Conservation (phyloP, 2,797 vertebrate genomes). For the Epinephelus malabaricus region DNA sequence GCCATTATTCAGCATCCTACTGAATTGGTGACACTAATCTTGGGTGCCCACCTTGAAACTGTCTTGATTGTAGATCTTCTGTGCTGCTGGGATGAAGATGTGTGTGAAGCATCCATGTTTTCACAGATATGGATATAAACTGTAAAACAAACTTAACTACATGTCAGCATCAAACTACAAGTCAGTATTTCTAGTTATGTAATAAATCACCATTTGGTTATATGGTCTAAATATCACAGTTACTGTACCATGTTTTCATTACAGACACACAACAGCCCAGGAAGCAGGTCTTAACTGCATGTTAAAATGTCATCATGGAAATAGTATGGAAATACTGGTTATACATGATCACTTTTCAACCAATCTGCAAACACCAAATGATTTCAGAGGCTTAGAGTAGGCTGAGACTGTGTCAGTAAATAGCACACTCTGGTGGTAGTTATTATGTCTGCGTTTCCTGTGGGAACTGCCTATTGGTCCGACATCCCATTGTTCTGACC, state of each 20-base stretch:
- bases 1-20: no score
- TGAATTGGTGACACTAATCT: no score
- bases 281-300: neutral
- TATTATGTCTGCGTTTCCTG: neutral
- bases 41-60: no score
- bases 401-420: neutral
- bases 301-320: neutral
- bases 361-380: neutral
- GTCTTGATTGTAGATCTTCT: no score
- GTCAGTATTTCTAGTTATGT: no score
- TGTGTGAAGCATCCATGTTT: no score
- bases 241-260: neutral
- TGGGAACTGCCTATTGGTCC: no score
- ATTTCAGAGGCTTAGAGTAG: neutral
- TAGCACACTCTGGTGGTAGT: conserved; percentile 13
- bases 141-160: no score
- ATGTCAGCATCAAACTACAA: no score
- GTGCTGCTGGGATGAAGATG: no score
- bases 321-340: neutral
- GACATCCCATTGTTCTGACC: no score
- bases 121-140: no score
- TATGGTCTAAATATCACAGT: neutral
- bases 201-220: neutral
- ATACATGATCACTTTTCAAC: neutral
- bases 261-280: neutral